Conservation (phyloP, 2,888 invertebrate genomes). For the Platycheirus albimanus region DNA sequence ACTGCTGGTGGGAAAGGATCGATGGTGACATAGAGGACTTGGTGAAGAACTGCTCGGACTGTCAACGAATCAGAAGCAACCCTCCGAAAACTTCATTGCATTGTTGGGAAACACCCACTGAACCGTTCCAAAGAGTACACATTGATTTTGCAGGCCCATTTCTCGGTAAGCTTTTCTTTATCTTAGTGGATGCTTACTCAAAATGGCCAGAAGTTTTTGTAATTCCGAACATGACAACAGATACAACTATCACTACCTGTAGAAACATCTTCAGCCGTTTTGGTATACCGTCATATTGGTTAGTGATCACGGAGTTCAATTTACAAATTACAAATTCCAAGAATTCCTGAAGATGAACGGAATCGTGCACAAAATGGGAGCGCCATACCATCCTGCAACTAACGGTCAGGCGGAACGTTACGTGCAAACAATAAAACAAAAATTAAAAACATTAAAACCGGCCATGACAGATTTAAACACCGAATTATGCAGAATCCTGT, state of each 20-base stretch:
- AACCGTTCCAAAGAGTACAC: no score
- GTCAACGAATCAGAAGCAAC: slow-evolving; percentile 36
- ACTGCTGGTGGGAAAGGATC: slow-evolving; percentile 74
- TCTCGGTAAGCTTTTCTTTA: no score
- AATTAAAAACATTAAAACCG: neutral
- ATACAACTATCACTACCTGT: slow-evolving; percentile 22
- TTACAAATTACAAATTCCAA: slow-evolving; percentile 23
- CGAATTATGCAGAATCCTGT: neutral
- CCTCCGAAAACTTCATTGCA: slow-evolving; percentile 34
- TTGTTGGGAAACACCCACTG: no score
- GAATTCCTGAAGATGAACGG: slow-evolving; percentile 14
- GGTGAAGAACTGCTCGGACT: slow-evolving; percentile 55
- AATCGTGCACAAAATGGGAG: neutral
- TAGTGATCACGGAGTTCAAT: slow-evolving; percentile 30
- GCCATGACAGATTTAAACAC: neutral
- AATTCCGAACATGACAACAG: no score
- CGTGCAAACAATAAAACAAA: neutral
- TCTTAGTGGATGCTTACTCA: no score
- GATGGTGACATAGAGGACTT: slow-evolving; percentile 73
- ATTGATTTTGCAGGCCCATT: no score
- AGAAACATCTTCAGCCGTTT: slow-evolving; percentile 22
- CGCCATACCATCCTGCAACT: neutral
- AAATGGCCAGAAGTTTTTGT: no score
- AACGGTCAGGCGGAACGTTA: neutral
- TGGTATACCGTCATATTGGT: slow-evolving; percentile 9